Base-by-base conservation (phyloP, 2,888 invertebrate species). In the Argyresthia goedartella region DNA sequence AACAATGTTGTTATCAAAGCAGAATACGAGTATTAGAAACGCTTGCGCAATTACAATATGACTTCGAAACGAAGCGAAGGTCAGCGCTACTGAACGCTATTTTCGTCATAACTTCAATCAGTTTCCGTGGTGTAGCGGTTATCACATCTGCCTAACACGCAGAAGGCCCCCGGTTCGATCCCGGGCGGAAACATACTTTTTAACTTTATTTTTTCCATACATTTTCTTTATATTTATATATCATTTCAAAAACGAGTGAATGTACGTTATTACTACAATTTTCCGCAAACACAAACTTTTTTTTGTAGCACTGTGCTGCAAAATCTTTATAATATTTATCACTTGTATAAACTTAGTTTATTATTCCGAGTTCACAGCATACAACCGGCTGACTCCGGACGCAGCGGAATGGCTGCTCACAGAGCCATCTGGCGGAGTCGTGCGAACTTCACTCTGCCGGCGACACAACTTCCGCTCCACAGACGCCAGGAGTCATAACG, bases 111-210 rank as follows among this genome's bases (percentile, higher is more conserved):
- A 2, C 0, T 0, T 0, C 56, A 71, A 59, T 59, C 47, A 36
- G 81, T 80, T 92, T 92, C 90, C 91, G 92, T 92, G 92, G 92
- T 92, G 92, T 92, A 93, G 93, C 91, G 93, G 93, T 93, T 92
- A 93, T 93, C 93, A 93, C 93, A 92, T 92, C 92, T 92, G 93
- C 93, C 92, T 93, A 81, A 81, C 81, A 81, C 81, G 81, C 81
- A 81, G 81, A 81, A 81, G 81, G 81, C 73, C 81, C 80, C 81
- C 81, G 81, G 81, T 81, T 81, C 81, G 81, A 81, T 81, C 81
- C 81, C 81, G 81, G 81, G 80, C 79, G 80, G 80, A 81, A 81
- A 80, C 81, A 81, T 62, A 68, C 55, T 47, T 71, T 74, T 76
- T 74, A 25, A 25, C 25, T 25, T 25, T 25, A 6, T 25, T 25